Percentiles rank a stretch among this genome's conserved stretches.
These are phyloP conservation scores for Eumacrocentrus americanus DNA, from an alignment of 2,888 invertebrate genomes.

Conservation along the genomic window DNA sequence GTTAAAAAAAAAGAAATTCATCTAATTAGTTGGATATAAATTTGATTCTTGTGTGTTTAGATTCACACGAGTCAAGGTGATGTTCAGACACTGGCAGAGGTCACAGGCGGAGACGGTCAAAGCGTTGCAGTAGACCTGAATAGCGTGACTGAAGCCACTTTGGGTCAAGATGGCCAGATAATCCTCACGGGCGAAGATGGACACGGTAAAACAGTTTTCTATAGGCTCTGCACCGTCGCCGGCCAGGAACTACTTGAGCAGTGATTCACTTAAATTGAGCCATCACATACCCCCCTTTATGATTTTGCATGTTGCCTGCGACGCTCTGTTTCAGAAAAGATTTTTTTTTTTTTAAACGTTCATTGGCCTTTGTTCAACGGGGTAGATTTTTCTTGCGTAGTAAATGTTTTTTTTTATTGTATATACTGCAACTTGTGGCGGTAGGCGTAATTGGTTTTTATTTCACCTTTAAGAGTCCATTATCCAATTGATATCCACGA, in stretches of 20 bases:
- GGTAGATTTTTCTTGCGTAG: conserved; percentile 44
- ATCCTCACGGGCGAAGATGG: conserved; percentile 95
- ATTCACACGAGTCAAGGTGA: conserved; percentile 64
- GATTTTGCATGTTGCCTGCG: conserved; percentile 56
- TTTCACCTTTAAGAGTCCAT: conserved; percentile 39
- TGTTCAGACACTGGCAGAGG: conserved; percentile 77
- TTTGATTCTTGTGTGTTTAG: conserved; percentile 45
- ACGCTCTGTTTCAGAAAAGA: conserved; percentile 48
- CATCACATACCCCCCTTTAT: conserved; percentile 1
- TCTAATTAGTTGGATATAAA: background rate
- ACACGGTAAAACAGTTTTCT: conserved; percentile 72
- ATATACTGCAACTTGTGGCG: conserved; percentile 44
- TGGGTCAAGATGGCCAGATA: conserved; percentile 92
- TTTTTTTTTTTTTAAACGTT: conserved; percentile 26
- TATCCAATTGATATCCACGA: conserved; percentile 34
- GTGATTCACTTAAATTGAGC: conserved; percentile 45
- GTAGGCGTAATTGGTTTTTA: conserved; percentile 38
- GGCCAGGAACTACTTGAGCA: conserved; percentile 61
- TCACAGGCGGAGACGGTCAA: conserved; percentile 69
- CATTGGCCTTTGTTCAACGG: conserved; percentile 40
- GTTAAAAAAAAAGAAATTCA: conserved; percentile 52
- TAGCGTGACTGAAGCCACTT: conserved; percentile 86
- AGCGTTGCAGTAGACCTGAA: conserved; percentile 87
- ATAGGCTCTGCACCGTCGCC: conserved; percentile 62
- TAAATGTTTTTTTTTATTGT: conserved; percentile 43